Evolutionary conservation across 2,797 vertebrate genomes (phyloP), one percentile per base, ranked within the genome.

Genomic region (Lutjanus argentimaculatus): DNA sequence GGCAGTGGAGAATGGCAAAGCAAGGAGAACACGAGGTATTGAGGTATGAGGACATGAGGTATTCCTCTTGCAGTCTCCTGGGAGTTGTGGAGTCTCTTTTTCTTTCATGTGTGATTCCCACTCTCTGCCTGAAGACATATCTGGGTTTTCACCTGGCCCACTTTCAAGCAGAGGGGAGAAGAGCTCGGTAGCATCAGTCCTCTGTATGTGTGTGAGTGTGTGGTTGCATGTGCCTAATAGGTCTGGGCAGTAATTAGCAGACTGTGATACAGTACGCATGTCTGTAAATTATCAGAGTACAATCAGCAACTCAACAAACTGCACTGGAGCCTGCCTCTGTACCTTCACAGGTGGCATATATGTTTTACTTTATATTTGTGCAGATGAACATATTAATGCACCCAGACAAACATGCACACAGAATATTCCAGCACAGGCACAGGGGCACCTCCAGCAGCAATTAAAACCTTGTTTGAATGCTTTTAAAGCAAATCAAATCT

Each of bases 91-190:
- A 80, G 22, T 66, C 21, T 75, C 19, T 66, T 59, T 53, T 73
- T 79, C 42, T 72, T 84, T 80, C 19, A 68, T 66, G 48, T 72
- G 55, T 5, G 7, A 56, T 76, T 80, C 48, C 19, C 16, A 1
- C 45, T 80, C 45, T 72, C 53, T 76, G 43, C 57, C 68, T 84
- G 57, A 12, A 80, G 80, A 87, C 76, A 75, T 67, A 80, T 85
- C 75, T 90, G 80, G 76, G 79, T 73, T 91, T 89, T 78, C 66
- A 82, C 76, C 61, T 88, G 79, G 59, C 85, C 89, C 77, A 89
- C 62, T 88, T 89, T 87, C 71, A 74, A 75, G n/a, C 30, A 62
- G 52, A 19, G 4, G 15, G 56, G 59, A 52, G 70, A 77, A 55
- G n/a, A 78, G 70, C 48, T 68, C n/a, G n/a, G 52, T 75, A 77